Percentiles rank a stretch among this genome's conserved stretches.
These are phyloP conservation scores for Entomyzon cyanotis DNA, from an alignment of 2,113 vertebrate species.

Conservation along the genomic window DNA sequence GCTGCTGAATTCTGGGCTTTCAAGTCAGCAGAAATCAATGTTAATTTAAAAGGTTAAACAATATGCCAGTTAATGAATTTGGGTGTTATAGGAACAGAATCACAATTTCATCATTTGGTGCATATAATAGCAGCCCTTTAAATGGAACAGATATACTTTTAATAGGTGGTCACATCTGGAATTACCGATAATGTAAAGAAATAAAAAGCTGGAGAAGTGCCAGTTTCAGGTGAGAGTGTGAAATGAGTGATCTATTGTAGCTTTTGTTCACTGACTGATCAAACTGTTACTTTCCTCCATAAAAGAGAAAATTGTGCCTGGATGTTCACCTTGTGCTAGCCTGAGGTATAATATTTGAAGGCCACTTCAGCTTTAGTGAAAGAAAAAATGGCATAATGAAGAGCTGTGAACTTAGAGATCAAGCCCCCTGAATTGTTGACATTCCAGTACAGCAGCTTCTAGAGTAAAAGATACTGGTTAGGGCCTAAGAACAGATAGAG, in stretches of 20 bases:
- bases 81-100: background rate
- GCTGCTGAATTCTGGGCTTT: background rate
- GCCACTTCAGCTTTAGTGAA: background rate
- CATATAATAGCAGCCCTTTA: background rate
- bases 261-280: background rate
- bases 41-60: background rate
- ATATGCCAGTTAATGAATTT: background rate
- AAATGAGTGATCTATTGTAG: background rate
- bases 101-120: background rate
- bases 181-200: background rate
- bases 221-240: background rate
- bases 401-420: background rate
- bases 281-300: background rate
- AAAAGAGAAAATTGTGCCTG: background rate
- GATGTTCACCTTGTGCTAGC: background rate
- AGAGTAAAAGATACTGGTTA: background rate
- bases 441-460: background rate
- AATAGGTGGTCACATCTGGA: background rate
- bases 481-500: background rate
- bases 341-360: background rate
- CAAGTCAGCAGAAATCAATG: background rate
- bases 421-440: background rate
- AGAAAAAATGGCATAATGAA: background rate
- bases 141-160: background rate
- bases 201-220: background rate